Evolutionary conservation across 2,113 vertebrate genomes (phyloP), one percentile per base, ranked within the genome.

Genomic region (Agapornis roseicollis): DNA sequence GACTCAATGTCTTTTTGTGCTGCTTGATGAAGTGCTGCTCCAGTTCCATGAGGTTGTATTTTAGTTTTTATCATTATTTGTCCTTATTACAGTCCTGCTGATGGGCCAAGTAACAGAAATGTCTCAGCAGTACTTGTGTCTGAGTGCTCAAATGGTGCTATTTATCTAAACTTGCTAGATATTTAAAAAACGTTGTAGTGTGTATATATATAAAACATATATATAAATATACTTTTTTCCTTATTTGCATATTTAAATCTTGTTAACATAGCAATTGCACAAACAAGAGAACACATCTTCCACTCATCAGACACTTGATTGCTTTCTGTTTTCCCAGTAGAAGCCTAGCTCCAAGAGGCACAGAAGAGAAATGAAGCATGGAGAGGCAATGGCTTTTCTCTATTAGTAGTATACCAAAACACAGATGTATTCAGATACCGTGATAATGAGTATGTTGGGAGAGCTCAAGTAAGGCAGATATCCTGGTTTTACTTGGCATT

Each of bases 121-220:
- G 1, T 11, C 42, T 83, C 17, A 0, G 50, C 17, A 61, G 9
- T 27, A 13, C 65, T 23, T 1, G 1, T 13, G 33, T 37, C 39
- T n/a, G 79, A 56, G 56, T 3, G 23, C 61, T 58, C 4, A 1
- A 35, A 4, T 9, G 31, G 39, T 47, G 23, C 53, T 73, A 5
- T 66, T 63, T 44, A 44, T 31, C 31, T n/a, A 7, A 28, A 17
- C 42, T 17, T 25, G 25, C 31, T 20, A 42, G n/a, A 1, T 44
- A 11, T 6, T 63, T 35, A 23, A 44, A 39, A 52, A 17, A 18
- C 2, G 42, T 22, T 8, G 20, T 24, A 29, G 18, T 3, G 3
- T 68, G 2, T 33, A 2, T 47, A 10, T 23, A 41, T 28, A 17
- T 6, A 29, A 3, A n/a, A n/a, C n/a, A 3, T 33, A 16, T 19